Evolutionary conservation across 2,888 invertebrate genomes (phyloP), one percentile per base, ranked within the genome.

Genomic region (Scaptomyza tumidula): DNA sequence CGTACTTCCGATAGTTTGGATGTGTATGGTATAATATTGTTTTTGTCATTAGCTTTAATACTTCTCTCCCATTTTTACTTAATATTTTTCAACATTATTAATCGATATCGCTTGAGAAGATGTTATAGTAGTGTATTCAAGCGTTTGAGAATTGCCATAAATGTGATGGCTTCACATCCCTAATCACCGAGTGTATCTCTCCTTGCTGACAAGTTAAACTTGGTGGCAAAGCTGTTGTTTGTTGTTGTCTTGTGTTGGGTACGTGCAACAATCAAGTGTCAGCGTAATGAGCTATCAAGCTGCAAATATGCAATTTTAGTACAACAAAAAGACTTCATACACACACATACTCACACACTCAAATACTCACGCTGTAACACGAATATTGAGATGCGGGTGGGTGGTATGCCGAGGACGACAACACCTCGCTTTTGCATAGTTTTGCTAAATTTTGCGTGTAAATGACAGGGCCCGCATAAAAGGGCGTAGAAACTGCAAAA

Each of bases 271-370:
- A 86, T 86, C 86, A 83, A 89, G 89, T 89, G 89, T 75, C 86
- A 73, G 81, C 80, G 78, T 86, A 86, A 89, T 86, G 86, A 89
- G 89, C 89, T 88, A 88, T 89, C 89, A 88, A 88, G 86, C 78
- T 88, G 76, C 80, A 89, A 88, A 83, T 86, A 84, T 86, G 88
- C 88, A 89, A 82, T 89, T 86, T 89, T 64, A 74, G 83, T 69
- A 70, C 80, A 74, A 77, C 84, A 70, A 80, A 80, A 70, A 60
- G 71, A 62, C 54, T 57, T 3, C 24, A 24, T 55, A 44, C 48
- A 31, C 39, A 24, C 37, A 54, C 54, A 43, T 31, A 35, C 41
- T 46, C 49, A 56, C 54, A 43, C 35, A 35, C 41, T 46, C 49
- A 56, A 31, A 19, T 16, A 62, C 46, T 45, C 7, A 46, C 16